Evolutionary conservation across 2,113 vertebrate species (phyloP), one percentile per base, ranked within the genome.

Genomic region (Brachypodius melanocephalos): DNA sequence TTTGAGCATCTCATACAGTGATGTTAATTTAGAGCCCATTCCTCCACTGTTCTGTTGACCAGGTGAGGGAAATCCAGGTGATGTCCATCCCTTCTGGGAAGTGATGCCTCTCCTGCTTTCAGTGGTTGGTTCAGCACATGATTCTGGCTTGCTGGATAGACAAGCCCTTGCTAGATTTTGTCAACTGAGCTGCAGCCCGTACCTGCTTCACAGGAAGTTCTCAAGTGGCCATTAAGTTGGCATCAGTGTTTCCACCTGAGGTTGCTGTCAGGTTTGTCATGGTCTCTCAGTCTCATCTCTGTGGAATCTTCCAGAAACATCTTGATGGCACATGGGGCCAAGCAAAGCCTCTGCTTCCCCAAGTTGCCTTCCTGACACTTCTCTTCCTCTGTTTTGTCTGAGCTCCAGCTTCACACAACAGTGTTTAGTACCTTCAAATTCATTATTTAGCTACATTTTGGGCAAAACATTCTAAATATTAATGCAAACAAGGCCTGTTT

Each of bases 401-500:
- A 93, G 78, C 75, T 95, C 28, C 71, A 93, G 74, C 91, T 94
- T 88, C 88, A 90, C 75, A 83, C 82, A 68, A 46, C 88, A 96
- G 31, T 85, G 85, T 96, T 97, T 96, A 93, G 78, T 95, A 95
- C 93, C 85, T 97, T 88, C 94, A 74, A 80, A 95, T 88, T 93
- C 72, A 58, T 88, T 96, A 90, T 96, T 96, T 97, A 89, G 65
- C 82, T 93, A 85, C 65, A 4, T 84, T 94, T 95, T 91, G 95
- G 93, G 78, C 90, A 89, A 93, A 97, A 96, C 93, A 96, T 17
- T 82, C 93, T 45, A 93, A 96, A 90, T 91, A 95, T 96, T 93
- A 96, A 95, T 94, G 92, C 93, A 96, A 93, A 96, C 95, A 96
- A 76, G 93, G 94, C 89, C 96, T 96, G 94, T 92, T 95, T 96